A percentile compares a stretch with the other conserved stretches of the same genome.
Conservation (phyloP, 2,113 vertebrate genomes). For the Labrus mixtus region DNA sequence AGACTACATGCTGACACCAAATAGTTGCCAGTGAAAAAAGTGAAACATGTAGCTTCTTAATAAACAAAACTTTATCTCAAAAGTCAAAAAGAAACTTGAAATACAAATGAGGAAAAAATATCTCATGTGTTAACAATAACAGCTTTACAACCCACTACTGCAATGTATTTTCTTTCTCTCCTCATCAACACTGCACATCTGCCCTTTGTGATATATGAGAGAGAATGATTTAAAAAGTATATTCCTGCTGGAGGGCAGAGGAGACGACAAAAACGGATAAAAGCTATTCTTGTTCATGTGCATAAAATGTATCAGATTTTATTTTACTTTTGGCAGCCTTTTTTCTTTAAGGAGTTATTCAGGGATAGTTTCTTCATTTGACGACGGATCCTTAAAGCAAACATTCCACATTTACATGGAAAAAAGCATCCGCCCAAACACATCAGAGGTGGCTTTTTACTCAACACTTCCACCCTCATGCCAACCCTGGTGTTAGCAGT, state of each 20-base stretch:
- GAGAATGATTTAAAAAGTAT: background rate
- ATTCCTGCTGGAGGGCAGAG: background rate
- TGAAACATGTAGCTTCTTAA: too few relatives aligned
- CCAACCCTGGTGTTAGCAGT: background rate
- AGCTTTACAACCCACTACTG: background rate
- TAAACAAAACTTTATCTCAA: background rate
- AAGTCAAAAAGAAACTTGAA: background rate
- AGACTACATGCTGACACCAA: background rate
- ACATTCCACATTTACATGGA: background rate
- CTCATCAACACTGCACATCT: background rate
- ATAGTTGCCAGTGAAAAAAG: too few relatives aligned
- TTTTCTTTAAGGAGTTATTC: background rate
- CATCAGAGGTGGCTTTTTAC: background rate
- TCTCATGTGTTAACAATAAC: too few relatives aligned
- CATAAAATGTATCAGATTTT: background rate
- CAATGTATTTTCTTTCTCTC: background rate
- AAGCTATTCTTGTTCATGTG: background rate
- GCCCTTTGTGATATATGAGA: background rate
- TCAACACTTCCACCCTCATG: background rate
- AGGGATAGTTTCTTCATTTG: too few relatives aligned
- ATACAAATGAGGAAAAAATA: background rate
- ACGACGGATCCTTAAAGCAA: background rate
- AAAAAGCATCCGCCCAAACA: background rate
- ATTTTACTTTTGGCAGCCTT: background rate
- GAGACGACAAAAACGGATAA: too few relatives aligned